A percentile compares a stretch with the other conserved stretches of the same genome.
phyloP scores from a whole-genome alignment of 2,888 invertebrate species.

The Diplazon laetatorius region DNA sequence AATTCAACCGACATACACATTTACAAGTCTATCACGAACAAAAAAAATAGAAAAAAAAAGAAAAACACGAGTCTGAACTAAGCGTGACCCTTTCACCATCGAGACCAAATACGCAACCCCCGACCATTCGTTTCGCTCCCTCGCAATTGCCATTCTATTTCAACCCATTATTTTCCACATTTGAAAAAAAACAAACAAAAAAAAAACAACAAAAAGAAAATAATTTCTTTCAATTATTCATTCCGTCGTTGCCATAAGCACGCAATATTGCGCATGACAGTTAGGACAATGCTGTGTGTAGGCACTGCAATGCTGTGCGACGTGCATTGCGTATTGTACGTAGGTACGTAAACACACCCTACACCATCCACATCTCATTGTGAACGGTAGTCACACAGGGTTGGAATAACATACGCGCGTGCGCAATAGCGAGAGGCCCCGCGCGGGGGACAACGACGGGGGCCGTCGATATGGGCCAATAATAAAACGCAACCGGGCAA shows the following conservation, averaged over 20 bases:
- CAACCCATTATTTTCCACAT: not conserved
- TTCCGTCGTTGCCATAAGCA: conserved; percentile 3
- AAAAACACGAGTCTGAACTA: not conserved
- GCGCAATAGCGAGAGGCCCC: conserved; percentile 13
- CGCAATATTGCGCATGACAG: conserved; percentile 34
- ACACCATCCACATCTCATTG: conserved; percentile 25
- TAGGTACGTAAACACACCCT: no score
- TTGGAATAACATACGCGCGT: conserved; percentile 6
- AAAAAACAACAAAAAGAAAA: no score
- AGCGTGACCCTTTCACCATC: conserved; percentile 1
- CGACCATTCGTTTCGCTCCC: conserved; percentile 12
- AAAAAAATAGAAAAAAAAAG: no score
- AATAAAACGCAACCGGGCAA: conserved; percentile 32
- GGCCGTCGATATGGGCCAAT: conserved; percentile 50
- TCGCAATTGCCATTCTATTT: conserved; percentile 17
- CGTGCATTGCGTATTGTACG: conserved; percentile 45
- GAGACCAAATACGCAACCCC: not conserved
- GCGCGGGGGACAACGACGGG: conserved; percentile 7
- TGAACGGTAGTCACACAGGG: conserved; percentile 22
- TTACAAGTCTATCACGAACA: no score
- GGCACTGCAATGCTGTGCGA: conserved; percentile 24
- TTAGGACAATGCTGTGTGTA: conserved; percentile 53
- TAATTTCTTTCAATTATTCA: not conserved
- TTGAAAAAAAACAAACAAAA: no score
- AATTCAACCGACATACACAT: no score